Evolutionary conservation across 2,113 vertebrate species (phyloP), one percentile per base, ranked within the genome.

Genomic region (Delphinus delphis): DNA sequence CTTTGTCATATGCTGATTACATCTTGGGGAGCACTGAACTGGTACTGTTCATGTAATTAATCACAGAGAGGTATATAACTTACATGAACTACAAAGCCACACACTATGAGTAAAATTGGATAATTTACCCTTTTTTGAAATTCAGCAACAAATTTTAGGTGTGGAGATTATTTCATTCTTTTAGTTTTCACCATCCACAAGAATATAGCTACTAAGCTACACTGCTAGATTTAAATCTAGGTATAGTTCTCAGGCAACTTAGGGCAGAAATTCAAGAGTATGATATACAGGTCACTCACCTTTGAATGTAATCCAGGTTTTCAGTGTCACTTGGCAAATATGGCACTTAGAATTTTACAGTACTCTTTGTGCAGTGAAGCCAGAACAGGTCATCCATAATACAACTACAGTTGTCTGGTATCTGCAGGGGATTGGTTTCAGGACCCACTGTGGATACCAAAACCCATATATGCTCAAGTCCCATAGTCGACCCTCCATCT

Each of bases 241-340:
- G 15, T 36, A 71, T 9, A 96, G 9, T 74, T 93, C 7, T 79
- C 91, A 85, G 79, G 67, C 13, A 93, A 62, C 53, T 18, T n/a
- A 85, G 38, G 50, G 28, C 28, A 89, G 36, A 93, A 81, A 82
- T 89, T 88, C 33, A 93, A 74, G 13, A 76, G 25, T 80, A 41
- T 85, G 44, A 70, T 28, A 90, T 80, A 14, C 8, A 63, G 38
- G 53, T 50, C 44, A 94, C 41, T 83, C 67, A 67, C 38, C 44
- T 68, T 44, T 96, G 18, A 88, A 88, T 47, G 13, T 41, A 91
- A 76, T 93, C 47, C 28, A 86, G 10, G 62, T 93, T 94, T 96
- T 96, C 67, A 95, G 31, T 88, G 55, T 71, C 20, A 31, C 41
- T 93, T 90, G 87, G 60, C 8, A 88, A 90, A 80, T 93, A 67